These are phyloP conservation scores for Rhinoraja longicauda DNA, from an alignment of 2,797 vertebrate genomes.

Conservation along the genomic window DNA sequence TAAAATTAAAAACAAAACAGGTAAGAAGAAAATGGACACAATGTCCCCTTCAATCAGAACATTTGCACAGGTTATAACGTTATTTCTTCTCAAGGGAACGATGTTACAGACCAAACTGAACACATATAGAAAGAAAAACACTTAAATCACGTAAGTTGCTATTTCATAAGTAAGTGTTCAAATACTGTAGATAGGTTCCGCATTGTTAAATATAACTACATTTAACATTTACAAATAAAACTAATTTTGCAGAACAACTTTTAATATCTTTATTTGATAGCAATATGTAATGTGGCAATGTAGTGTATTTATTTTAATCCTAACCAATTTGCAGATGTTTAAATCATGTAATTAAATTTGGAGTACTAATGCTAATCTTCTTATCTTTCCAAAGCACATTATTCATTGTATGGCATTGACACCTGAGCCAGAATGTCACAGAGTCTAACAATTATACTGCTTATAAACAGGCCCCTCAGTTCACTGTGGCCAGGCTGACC, in stretches of 20 bases:
- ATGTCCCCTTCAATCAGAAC: neutral
- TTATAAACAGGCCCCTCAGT: no score
- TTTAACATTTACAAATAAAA: neutral
- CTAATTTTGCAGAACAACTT: neutral
- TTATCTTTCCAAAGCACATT: neutral
- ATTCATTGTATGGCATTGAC: neutral
- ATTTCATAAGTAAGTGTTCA: neutral
- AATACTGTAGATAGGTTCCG: neutral
- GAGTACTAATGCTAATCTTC: neutral
- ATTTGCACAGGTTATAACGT: neutral
- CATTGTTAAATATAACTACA: neutral
- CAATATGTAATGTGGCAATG: neutral
- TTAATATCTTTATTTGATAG: neutral
- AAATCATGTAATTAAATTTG: neutral
- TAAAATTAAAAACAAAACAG: neutral
- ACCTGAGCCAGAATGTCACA: neutral
- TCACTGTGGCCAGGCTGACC: no score
- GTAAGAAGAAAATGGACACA: neutral
- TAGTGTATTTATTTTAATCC: neutral
- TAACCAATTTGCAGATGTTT: neutral
- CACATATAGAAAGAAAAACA: neutral
- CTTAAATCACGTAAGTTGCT: no score
- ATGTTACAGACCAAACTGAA: neutral
- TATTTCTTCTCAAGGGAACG: neutral
- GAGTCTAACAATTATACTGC: no score